Evolutionary conservation across 2,797 vertebrate genomes (phyloP).

Genomic region (Adelosebastes latens): DNA sequence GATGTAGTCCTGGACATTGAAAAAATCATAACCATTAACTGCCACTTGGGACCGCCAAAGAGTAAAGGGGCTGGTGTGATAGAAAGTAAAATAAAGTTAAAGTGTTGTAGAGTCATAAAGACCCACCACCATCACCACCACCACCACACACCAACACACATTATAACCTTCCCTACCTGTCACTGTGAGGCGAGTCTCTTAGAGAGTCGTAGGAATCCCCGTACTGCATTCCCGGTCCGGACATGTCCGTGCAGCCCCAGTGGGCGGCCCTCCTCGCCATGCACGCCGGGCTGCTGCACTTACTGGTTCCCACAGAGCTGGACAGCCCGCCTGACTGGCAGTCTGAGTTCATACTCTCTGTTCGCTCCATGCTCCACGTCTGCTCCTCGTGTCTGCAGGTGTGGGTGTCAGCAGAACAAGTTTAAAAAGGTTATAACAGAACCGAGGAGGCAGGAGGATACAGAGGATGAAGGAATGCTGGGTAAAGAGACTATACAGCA

Average conservation of each 20-base stretch:
- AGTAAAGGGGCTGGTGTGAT: background rate
- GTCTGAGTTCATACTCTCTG: constrained; percentile 94
- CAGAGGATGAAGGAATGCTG: background rate
- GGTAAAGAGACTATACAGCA: background rate
- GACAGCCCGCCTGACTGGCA: constrained; percentile 95
- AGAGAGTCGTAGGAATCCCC: constrained; percentile 95
- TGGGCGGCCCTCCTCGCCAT: constrained; percentile 91
- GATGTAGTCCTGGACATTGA: background rate
- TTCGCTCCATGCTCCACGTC: constrained; percentile 96
- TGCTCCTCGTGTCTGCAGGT: constrained; percentile 92
- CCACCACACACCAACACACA: background rate
- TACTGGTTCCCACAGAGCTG: constrained; percentile 96
- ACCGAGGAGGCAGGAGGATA: constrained; percentile 15
- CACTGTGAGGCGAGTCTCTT: constrained; percentile 95
- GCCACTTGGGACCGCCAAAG: constrained; percentile 53
- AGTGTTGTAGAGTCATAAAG: constrained; percentile 1
- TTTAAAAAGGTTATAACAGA: constrained; percentile 34
- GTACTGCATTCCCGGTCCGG: constrained; percentile 84
- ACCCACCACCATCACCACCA: background rate
- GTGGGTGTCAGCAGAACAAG: constrained; percentile 2
- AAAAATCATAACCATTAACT: background rate
- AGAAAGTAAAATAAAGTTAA: background rate
- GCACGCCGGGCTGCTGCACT: constrained; percentile 97
- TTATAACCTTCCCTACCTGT: constrained; percentile 84
- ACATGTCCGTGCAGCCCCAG: constrained; percentile 86